Percentiles rank a stretch among this genome's conserved stretches.
Evolutionary conservation across 2,113 vertebrate species (phyloP).

Genomic region (Dasypus novemcinctus): DNA sequence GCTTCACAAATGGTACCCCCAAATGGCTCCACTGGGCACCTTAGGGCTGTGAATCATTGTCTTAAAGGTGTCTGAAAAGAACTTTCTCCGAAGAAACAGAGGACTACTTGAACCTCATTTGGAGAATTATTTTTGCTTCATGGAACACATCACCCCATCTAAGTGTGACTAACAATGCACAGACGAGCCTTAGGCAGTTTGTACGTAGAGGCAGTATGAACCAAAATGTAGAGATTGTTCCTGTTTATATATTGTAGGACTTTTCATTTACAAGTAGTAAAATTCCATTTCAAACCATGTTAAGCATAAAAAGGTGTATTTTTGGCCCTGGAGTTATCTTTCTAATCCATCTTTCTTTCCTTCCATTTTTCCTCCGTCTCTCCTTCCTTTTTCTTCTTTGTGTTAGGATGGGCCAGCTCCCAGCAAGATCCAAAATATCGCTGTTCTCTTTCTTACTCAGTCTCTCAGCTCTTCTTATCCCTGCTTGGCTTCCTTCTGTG

Average conservation of each 20-base stretch:
- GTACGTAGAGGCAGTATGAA: background rate
- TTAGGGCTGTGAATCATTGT: accelerated
- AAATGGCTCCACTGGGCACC: no score
- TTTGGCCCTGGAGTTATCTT: background rate
- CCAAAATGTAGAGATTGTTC: background rate
- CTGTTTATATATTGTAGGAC: background rate
- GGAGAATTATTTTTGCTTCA: background rate
- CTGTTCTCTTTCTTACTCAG: accelerated
- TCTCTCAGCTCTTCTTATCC: background rate
- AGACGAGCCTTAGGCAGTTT: accelerated
- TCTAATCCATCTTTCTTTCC: background rate
- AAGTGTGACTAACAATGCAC: accelerated
- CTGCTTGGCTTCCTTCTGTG: background rate
- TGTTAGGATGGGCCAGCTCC: background rate
- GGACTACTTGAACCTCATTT: no score
- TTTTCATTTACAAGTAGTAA: background rate
- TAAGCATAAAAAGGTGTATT: background rate
- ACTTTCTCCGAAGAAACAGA: background rate
- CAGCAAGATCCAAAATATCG: background rate
- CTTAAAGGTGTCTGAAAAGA: background rate
- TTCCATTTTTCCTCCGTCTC: background rate
- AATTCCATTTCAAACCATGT: background rate
- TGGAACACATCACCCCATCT: accelerated
- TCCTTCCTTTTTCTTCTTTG: background rate
- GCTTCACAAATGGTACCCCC: background rate